Conservation (phyloP, 1,140 invertebrate species). For the Choristoneura fumiferana region DNA sequence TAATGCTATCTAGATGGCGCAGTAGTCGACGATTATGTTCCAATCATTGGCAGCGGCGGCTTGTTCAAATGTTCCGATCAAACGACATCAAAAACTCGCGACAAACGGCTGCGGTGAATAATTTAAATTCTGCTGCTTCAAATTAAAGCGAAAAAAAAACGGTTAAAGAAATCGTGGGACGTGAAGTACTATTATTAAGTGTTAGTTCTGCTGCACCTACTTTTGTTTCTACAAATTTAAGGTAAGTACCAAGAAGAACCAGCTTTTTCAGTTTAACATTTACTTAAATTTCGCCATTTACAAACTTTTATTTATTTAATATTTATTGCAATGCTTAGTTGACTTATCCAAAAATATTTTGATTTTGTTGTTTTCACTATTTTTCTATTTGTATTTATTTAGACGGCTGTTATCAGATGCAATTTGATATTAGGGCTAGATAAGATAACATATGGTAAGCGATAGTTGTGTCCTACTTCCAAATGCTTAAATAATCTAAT, state of each 20-base stretch:
- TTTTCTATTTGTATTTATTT: not conserved
- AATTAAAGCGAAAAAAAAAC: not conserved
- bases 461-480: constrained; percentile 6
- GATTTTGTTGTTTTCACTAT: not conserved
- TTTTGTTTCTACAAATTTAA: not conserved
- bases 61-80: constrained; percentile 64
- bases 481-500: too few relatives aligned
- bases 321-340: not conserved
- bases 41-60: constrained; percentile 39
- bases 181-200: not conserved
- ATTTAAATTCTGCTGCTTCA: not conserved
- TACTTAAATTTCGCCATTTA: not conserved
- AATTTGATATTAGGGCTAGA: constrained; percentile 45
- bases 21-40: constrained; percentile 31
- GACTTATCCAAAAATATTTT: not conserved
- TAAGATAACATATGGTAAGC: constrained; percentile 34
- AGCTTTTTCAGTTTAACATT: too few relatives aligned
- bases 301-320: not conserved
- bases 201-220: not conserved
- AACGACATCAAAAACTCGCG: constrained; percentile 67
- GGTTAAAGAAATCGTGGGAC: not conserved
- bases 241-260: not conserved
- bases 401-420: not conserved
- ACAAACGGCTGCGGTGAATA: constrained; percentile 33
- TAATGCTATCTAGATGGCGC: constrained; percentile 37